A percentile compares a stretch with the other conserved stretches of the same genome.
phyloP scores from a whole-genome alignment of 1,140 invertebrate genomes.

The Antheraea mylitta region DNA sequence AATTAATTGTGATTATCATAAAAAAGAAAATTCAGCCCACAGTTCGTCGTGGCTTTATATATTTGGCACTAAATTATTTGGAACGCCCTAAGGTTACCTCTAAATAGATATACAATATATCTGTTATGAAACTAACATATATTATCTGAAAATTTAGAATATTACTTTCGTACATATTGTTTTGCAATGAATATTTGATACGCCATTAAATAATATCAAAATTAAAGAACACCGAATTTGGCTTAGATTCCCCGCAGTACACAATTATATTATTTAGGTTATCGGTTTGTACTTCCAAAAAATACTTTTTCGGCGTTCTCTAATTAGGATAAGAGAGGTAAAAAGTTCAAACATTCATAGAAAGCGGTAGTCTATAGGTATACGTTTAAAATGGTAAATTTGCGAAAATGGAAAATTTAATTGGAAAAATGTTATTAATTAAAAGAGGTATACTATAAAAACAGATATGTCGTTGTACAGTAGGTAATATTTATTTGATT shows the following conservation, averaged over 20 bases:
- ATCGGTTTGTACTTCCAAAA: not conserved
- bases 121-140: constrained; percentile 16
- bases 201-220: not conserved
- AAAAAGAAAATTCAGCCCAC: constrained; percentile 49
- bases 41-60: constrained; percentile 40
- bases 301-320: not conserved
- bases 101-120: constrained; percentile 54
- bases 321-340: not conserved
- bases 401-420: constrained; percentile 44
- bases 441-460: constrained; percentile 60
- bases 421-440: constrained; percentile 42
- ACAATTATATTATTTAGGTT: not conserved
- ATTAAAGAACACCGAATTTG: not conserved
- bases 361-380: constrained; percentile 22
- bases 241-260: not conserved
- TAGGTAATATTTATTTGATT: constrained; percentile 40
- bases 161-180: constrained; percentile 34
- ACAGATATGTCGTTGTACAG: constrained; percentile 70
- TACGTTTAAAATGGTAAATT: constrained; percentile 42
- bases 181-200: constrained; percentile 1
- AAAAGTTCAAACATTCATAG: not conserved
- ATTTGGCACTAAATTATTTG: constrained; percentile 76
- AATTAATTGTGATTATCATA: constrained; percentile 64
- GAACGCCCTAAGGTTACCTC: constrained; percentile 56
- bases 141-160: constrained; percentile 41